Base-by-base conservation (phyloP, 2,113 vertebrate species). In the Chaetops frenatus region DNA sequence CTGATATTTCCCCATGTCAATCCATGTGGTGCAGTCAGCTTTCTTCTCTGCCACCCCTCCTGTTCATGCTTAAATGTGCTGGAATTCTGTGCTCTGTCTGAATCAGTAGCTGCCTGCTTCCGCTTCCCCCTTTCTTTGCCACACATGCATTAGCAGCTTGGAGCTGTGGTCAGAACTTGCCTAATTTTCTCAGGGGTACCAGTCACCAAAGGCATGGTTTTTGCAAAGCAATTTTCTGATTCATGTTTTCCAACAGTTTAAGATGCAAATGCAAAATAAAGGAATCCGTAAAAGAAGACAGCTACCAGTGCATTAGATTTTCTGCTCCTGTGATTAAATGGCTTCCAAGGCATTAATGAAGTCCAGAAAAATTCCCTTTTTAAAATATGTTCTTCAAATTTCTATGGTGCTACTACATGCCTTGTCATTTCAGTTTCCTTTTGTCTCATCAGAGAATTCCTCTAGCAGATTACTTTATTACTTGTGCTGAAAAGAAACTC, bases 1-100 rank as follows among this genome's bases (percentile, higher is more conserved):
- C 64, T 60, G 69, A 76, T 74, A 79, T 82, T 94, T 74, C 79
- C 78, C 95, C 89, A 93, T 78, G 70, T 40, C 88, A 82, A 24
- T 0, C 0, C 50, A 81, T 1, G 2, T 2, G 0, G 56, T 2
- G 6, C 48, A 60, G 47, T 47, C 72, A 56, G 36, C 40, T 85
- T 92, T 91, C 57, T 62, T 81, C 65, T 80, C 48, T 71, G 66
- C 73, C 56, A 65, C 76, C 81, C 64, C 47, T 87, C 79, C 79
- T 2, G 15, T 12, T 69, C 57, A 50, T 70, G 73, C 45, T 66
- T 81, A 48, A 84, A 53, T 76, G 58, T 80, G 85, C 53, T 73
- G 85, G 57, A 90, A 69, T 87, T 92, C 35, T 60, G 24, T 47
- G 47, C 71, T 79, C 60, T 64, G 40, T 58, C 58, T 92, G 47